Conservation (phyloP, 2,888 invertebrate species). For the Schizaphis graminum region DNA sequence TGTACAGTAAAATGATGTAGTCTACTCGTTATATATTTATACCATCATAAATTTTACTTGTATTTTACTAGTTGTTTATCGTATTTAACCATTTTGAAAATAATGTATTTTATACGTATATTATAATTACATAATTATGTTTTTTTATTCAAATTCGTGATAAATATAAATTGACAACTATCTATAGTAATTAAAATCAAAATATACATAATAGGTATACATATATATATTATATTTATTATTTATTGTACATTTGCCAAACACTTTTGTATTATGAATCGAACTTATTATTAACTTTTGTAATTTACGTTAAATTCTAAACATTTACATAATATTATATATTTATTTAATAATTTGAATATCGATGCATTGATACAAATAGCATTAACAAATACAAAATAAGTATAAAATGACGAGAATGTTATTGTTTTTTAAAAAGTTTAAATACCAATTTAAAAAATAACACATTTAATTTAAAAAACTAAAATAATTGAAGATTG, state of each 20-base stretch:
- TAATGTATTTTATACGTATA: background rate
- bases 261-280: background rate
- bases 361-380: background rate
- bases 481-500: background rate
- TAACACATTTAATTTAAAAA: background rate
- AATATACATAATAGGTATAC: background rate
- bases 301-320: background rate
- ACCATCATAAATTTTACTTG: background rate
- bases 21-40: background rate
- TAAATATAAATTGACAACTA: background rate
- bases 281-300: background rate
- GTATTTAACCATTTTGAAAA: background rate
- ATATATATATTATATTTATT: background rate
- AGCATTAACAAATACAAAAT: background rate
- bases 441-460: background rate
- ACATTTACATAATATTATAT: background rate
- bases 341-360: background rate
- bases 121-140: background rate
- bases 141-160: background rate
- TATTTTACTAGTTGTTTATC: background rate
- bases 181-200: background rate
- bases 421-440: background rate
- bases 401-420: background rate
- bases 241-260: background rate
- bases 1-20: background rate